Evolutionary conservation across 2,888 invertebrate genomes (phyloP).

Genomic region (Crossocerus cetratus): DNA sequence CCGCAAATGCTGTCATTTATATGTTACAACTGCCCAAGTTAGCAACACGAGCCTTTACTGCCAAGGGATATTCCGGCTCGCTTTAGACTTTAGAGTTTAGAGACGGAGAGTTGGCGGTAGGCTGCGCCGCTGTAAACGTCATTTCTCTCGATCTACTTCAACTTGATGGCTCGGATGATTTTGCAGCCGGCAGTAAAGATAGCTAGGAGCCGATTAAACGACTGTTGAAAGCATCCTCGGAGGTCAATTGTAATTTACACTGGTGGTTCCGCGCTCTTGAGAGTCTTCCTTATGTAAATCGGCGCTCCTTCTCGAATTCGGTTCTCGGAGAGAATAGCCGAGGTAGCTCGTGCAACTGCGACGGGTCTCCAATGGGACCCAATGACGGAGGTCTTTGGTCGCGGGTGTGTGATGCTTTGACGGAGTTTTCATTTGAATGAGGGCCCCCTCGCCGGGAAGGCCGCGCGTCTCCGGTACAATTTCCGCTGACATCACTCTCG

Average conservation of each 20-base stretch:
- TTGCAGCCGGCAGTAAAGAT: conserved; percentile 36
- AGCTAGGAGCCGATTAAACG: conserved; percentile 34
- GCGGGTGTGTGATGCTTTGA: not conserved
- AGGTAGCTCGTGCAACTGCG: not conserved
- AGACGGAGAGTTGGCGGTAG: conserved; percentile 1
- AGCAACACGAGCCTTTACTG: conserved; percentile 49
- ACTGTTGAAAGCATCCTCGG: not conserved
- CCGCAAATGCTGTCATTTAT: conserved; percentile 53
- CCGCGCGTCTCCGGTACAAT: conserved; percentile 23
- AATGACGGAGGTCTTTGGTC: not conserved
- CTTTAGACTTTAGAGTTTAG: not conserved
- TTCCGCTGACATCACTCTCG: conserved; percentile 27
- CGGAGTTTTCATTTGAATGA: not conserved
- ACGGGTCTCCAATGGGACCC: not conserved
- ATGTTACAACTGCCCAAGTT: conserved; percentile 60
- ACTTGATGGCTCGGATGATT: conserved; percentile 38
- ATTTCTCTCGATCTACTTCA: conserved; percentile 29
- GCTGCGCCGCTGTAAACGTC: conserved; percentile 40
- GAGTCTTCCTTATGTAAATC: not conserved
- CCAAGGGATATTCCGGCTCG: conserved; percentile 8
- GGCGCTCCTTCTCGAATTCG: not conserved
- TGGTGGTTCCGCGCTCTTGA: not conserved
- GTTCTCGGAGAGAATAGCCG: not conserved
- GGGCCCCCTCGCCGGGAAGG: conserved; percentile 4
- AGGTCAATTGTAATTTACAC: conserved; percentile 20